Base-by-base conservation (phyloP, 2,888 invertebrate species). In the Panzeria rudis region DNA sequence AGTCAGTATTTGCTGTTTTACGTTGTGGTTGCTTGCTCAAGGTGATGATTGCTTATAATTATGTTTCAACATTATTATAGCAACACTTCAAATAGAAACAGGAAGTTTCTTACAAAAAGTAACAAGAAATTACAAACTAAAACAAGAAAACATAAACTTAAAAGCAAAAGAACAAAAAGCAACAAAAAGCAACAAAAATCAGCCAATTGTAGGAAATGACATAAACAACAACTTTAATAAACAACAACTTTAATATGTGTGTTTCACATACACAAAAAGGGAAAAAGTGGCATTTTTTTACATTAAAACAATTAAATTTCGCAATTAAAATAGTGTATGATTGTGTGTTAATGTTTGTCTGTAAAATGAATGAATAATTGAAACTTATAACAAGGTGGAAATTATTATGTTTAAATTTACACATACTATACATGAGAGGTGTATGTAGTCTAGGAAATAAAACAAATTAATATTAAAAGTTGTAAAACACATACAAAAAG, bases 21-120 rank as follows among this genome's bases (percentile, higher is more conserved):
- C 62, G 64, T 83, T 86, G 80, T 80, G 77, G 82, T 79, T 79
- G 82, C 73, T 86, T 82, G 86, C 71, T 86, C 83, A 86, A 85
- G 86, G 85, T 87, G 84, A 87, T 87, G 86, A 87, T 88, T 87
- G 87, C 86, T 87, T 83, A 81, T 87, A 87, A 88, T 88, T 88
- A 87, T 83, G 62, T 71, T 73, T 73, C 80, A 71, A 68, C n/a
- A 17, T 35, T 50, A 56, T 47, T 35, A 56, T 29, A 47, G 68
- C 62, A 69, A 75, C 59, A 61, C 32, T 41, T 38, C 15, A 23
- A 71, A 69, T 71, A 50, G 50, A 47, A 41, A 50, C 61, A 61
- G 82, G 73, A 85, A 82, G 69, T 73, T 75, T 52, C 29, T 62
- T 41, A 25, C 29, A 32, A 29, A 54, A 69, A 52, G 68, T 52